Conservation (phyloP, 2,797 vertebrate genomes). For the Aviceda leuphotes region DNA sequence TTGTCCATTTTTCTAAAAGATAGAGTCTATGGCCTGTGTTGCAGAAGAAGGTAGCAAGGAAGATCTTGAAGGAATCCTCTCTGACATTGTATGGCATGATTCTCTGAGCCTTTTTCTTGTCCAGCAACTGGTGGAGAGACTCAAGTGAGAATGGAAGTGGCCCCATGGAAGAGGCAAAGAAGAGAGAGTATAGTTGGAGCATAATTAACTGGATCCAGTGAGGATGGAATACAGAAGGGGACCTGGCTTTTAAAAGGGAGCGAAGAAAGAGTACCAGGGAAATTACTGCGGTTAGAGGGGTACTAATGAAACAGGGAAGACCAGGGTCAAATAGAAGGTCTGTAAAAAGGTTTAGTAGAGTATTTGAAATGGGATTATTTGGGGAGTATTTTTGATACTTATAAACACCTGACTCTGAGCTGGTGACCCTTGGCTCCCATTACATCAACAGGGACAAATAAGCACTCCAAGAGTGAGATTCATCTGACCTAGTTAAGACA, state of each 20-base stretch:
- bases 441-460: not conserved
- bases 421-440: not conserved
- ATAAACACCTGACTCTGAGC: not conserved
- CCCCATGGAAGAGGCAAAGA: not conserved
- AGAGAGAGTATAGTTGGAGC: not conserved
- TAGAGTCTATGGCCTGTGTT: not conserved
- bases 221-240: not conserved
- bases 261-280: not conserved
- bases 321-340: not conserved
- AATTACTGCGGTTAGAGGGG: not conserved
- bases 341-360: not conserved
- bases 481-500: not conserved
- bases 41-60: not conserved
- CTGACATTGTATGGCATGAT: not conserved
- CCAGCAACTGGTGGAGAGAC: not conserved
- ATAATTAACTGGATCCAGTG: not conserved
- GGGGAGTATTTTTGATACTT: not conserved
- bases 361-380: not conserved
- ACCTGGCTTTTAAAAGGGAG: not conserved
- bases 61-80: not conserved
- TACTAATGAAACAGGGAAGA: not conserved
- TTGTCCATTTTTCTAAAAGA: not conserved
- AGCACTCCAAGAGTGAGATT: not conserved
- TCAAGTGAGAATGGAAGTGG: not conserved
- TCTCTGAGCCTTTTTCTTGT: not conserved